phyloP scores from a whole-genome alignment of 2,888 invertebrate species.

The Dione juno region DNA sequence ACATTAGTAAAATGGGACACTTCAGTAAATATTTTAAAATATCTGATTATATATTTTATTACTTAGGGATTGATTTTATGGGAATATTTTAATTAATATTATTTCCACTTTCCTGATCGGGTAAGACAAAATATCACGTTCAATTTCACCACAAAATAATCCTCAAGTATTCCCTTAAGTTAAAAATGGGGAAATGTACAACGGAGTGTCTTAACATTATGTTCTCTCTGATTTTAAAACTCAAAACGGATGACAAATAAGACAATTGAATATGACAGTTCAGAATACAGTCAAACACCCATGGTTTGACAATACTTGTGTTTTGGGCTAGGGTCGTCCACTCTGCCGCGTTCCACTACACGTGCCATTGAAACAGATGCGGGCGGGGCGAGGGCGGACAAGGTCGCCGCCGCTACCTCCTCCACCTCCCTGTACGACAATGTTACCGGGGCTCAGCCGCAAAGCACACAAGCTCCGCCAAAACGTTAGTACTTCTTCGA shows the following conservation, averaged over 20 bases:
- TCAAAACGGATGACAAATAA: no score
- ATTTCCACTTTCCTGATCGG: no score
- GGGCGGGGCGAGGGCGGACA: constrained; percentile 85
- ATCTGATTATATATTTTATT: no score
- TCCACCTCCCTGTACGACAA: constrained; percentile 95
- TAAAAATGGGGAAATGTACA: not conserved
- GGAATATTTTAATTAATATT: no score
- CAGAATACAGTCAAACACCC: constrained; percentile 10
- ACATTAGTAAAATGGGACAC: no score
- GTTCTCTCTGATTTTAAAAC: not conserved
- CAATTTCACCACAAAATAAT: no score
- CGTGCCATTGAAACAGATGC: constrained; percentile 87
- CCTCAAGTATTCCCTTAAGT: not conserved
- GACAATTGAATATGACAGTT: no score
- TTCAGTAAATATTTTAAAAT: no score
- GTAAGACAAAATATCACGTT: no score
- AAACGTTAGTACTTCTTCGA: constrained; percentile 64
- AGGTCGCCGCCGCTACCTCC: constrained; percentile 93
- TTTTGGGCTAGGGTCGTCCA: constrained; percentile 88
- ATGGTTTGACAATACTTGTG: constrained; percentile 35
- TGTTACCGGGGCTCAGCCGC: constrained; percentile 83
- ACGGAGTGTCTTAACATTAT: not conserved
- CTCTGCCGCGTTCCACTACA: constrained; percentile 90
- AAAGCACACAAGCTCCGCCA: constrained; percentile 74
- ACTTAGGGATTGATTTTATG: no score